A percentile compares a stretch with the other conserved stretches of the same genome.
Evolutionary conservation across 2,888 invertebrate genomes (phyloP).

Genomic region (Bedellia somnulentella): DNA sequence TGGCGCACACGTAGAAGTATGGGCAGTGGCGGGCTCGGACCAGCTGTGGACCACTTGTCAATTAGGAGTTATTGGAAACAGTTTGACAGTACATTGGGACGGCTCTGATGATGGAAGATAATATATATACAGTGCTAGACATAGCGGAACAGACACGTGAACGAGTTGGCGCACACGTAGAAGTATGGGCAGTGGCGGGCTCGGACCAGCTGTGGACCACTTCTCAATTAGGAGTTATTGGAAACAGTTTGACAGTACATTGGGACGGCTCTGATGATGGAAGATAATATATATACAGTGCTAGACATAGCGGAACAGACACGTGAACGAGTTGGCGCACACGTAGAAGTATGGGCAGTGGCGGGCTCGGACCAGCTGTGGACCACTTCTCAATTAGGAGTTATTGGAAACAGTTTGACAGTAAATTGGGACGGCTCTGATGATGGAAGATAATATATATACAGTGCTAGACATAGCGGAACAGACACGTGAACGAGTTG

Average conservation of each 20-base stretch:
- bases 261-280: too few relatives aligned
- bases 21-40: slow-evolving; percentile 87
- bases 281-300: too few relatives aligned
- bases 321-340: slow-evolving; percentile 86
- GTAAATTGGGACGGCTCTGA: too few relatives aligned
- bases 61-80: slow-evolving; percentile 18
- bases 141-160: slow-evolving; percentile 86
- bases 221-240: slow-evolving; percentile 17
- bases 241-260: slow-evolving; percentile 3
- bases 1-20: slow-evolving; percentile 91
- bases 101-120: too few relatives aligned
- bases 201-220: slow-evolving; percentile 65
- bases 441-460: too few relatives aligned
- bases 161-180: slow-evolving; percentile 87
- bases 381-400: not conserved
- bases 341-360: slow-evolving; percentile 95
- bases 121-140: too few relatives aligned
- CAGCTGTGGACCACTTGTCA: slow-evolving; percentile 42
- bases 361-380: slow-evolving; percentile 73
- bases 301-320: slow-evolving; percentile 83
- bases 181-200: slow-evolving; percentile 92
- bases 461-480: too few relatives aligned
- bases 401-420: too few relatives aligned
- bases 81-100: slow-evolving; percentile 1
- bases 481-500: slow-evolving; percentile 85